phyloP scores from a whole-genome alignment of 2,113 vertebrate species.

The Mobula hypostoma region DNA sequence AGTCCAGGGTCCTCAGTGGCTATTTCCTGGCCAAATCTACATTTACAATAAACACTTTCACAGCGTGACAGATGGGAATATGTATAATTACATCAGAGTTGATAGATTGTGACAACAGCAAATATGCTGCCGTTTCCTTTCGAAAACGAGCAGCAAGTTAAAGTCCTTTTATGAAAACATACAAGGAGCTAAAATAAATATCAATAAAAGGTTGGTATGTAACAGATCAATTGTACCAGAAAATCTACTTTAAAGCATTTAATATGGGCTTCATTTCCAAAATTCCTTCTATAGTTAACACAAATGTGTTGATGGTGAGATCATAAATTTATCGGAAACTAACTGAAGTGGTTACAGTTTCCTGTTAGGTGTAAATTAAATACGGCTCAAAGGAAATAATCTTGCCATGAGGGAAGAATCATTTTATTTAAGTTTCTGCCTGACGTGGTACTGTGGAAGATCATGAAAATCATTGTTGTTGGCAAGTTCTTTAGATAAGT shows the following conservation, averaged over 20 bases:
- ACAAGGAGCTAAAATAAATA: background rate
- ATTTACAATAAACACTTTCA: background rate
- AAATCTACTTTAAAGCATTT: background rate
- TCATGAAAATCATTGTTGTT: background rate
- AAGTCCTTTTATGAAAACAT: background rate
- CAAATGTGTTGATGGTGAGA: background rate
- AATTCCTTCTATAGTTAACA: background rate
- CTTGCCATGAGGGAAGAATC: background rate
- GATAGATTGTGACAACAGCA: background rate
- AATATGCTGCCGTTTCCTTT: background rate
- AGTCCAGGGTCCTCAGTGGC: background rate
- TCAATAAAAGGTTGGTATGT: background rate
- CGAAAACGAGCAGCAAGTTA: background rate
- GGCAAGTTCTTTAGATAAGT: background rate
- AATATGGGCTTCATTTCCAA: background rate
- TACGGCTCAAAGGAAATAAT: background rate
- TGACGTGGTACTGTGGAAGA: conserved; percentile 1
- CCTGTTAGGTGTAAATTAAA: background rate
- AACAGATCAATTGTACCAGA: background rate
- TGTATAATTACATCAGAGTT: background rate
- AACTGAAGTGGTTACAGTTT: conserved; percentile 35
- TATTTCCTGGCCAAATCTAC: background rate
- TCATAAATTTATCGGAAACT: background rate
- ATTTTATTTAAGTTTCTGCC: background rate
- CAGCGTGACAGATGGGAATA: background rate